Percentiles rank a stretch among this genome's conserved stretches.
phyloP scores from a whole-genome alignment of 2,888 invertebrate genomes.

The Seira ritae region DNA sequence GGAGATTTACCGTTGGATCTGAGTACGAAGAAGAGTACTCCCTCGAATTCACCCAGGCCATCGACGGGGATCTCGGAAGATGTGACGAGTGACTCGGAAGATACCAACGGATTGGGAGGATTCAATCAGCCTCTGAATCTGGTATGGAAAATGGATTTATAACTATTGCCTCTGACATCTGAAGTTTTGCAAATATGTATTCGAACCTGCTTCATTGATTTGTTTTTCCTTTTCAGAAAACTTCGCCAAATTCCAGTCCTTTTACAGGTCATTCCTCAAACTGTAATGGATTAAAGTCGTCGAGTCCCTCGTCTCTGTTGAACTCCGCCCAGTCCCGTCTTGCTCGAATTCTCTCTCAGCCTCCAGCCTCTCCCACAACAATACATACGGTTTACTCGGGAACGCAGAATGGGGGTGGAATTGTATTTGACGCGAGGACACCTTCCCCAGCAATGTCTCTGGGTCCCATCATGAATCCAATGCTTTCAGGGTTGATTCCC shows the following conservation, averaged over 20 bases:
- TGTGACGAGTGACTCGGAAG: constrained; percentile 80
- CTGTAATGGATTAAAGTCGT: constrained; percentile 60
- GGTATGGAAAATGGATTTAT: constrained; percentile 56
- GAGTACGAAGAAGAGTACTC: constrained; percentile 85
- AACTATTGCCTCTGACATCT: background rate
- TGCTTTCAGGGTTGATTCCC: constrained; percentile 69
- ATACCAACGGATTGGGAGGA: constrained; percentile 74
- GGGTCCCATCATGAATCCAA: constrained; percentile 69
- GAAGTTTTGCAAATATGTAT: background rate
- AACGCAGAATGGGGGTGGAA: constrained; percentile 55
- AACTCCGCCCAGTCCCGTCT: constrained; percentile 74
- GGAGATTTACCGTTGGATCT: constrained; percentile 92
- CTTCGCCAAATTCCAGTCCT: constrained; percentile 71
- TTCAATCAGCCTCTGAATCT: constrained; percentile 73
- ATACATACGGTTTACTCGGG: constrained; percentile 59
- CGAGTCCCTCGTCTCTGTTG: constrained; percentile 30
- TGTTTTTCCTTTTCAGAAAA: constrained; percentile 64
- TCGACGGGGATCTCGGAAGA: constrained; percentile 75
- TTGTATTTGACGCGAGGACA: constrained; percentile 64
- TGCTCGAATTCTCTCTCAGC: constrained; percentile 78
- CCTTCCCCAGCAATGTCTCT: constrained; percentile 74
- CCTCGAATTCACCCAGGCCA: constrained; percentile 80
- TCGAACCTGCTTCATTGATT: constrained; percentile 30
- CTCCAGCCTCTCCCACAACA: constrained; percentile 74
- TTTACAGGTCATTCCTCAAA: constrained; percentile 66